phyloP scores from a whole-genome alignment of 1,140 invertebrate species.

The Eupristina koningsbergeri region DNA sequence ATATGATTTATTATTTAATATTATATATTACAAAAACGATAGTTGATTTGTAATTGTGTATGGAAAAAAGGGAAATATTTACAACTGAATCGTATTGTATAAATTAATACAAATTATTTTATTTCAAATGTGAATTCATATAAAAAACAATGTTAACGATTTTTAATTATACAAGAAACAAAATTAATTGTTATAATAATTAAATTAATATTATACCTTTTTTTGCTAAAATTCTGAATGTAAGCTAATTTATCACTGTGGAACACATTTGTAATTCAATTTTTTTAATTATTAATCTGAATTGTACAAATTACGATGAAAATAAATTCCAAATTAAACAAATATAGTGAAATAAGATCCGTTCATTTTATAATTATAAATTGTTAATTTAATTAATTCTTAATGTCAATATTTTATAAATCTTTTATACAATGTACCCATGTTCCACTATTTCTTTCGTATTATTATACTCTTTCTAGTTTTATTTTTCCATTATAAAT shows the following conservation, averaged over 20 bases:
- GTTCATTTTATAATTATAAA: background rate
- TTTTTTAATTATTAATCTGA: background rate
- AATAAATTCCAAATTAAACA: background rate
- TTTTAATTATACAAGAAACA: background rate
- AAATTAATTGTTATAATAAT: conserved; percentile 5
- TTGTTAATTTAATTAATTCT: background rate
- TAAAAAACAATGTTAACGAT: background rate
- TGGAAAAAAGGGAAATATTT: too few relatives aligned
- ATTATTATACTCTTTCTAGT: background rate
- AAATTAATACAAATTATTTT: too few relatives aligned
- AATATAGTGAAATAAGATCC: too few relatives aligned
- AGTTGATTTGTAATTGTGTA: too few relatives aligned
- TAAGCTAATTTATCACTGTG: background rate
- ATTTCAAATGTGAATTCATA: background rate
- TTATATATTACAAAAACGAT: too few relatives aligned
- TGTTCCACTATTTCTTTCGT: background rate
- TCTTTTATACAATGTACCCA: too few relatives aligned
- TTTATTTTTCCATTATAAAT: background rate
- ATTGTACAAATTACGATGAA: background rate
- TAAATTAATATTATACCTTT: background rate
- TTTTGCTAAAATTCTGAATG: background rate
- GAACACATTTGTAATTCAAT: too few relatives aligned
- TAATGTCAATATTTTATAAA: too few relatives aligned
- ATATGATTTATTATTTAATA: too few relatives aligned
- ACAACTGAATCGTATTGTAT: too few relatives aligned